These are phyloP conservation scores for Pangasianodon hypophthalmus DNA, from an alignment of 2,113 vertebrate species.

Conservation along the genomic window DNA sequence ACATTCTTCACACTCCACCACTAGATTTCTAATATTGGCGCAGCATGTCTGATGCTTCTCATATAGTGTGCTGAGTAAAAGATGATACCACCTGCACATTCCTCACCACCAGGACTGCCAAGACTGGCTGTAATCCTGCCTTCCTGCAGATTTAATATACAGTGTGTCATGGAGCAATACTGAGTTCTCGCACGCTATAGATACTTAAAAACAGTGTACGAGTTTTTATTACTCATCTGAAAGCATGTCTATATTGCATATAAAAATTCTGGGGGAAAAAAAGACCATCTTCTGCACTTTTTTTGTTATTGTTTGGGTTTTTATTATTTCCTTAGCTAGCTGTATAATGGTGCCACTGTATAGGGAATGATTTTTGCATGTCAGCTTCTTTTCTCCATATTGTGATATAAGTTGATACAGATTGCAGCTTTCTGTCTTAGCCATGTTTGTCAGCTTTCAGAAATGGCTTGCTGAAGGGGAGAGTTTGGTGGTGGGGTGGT, in stretches of 20 bases:
- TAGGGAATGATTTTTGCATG: background rate
- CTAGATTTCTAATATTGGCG: slow-evolving; percentile 28
- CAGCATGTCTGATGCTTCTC: background rate
- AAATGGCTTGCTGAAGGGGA: background rate
- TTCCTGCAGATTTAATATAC: slow-evolving; percentile 19
- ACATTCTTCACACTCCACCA: slow-evolving; percentile 37
- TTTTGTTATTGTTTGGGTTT: background rate
- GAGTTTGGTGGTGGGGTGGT: background rate
- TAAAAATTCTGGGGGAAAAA: background rate
- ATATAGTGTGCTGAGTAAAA: background rate
- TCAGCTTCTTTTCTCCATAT: background rate
- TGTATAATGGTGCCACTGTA: too few relatives aligned
- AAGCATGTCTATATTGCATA: background rate
- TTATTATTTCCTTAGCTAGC: background rate
- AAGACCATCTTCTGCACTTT: background rate
- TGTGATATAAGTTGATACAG: slow-evolving; percentile 4
- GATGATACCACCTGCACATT: slow-evolving; percentile 5
- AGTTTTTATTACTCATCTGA: background rate
- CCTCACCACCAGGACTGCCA: background rate
- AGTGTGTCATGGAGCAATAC: background rate
- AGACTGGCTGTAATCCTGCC: slow-evolving; percentile 19
- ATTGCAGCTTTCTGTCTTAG: slow-evolving; percentile 15
- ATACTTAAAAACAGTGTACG: background rate
- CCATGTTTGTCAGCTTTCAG: background rate
- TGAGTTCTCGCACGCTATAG: background rate